Conservation (phyloP, 2,797 vertebrate genomes). For the Helarctos malayanus region DNA sequence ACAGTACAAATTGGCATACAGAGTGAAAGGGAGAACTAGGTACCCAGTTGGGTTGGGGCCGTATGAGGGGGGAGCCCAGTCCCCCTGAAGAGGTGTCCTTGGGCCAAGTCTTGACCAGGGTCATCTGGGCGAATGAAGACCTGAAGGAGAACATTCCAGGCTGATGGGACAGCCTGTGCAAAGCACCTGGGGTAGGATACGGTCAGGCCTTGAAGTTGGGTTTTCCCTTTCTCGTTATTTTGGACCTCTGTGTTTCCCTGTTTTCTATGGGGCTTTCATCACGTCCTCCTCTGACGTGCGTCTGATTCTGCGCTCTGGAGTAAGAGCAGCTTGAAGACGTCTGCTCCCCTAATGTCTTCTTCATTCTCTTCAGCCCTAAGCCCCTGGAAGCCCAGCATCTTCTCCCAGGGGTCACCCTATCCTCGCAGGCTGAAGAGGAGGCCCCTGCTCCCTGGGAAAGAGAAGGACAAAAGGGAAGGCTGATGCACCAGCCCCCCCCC, state of each 20-base stretch:
- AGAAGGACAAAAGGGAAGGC: neutral
- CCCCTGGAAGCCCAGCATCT: neutral
- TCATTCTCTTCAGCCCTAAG: neutral
- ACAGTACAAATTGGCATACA: fast-evolving
- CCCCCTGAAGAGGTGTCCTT: fast-evolving
- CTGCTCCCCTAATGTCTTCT: neutral
- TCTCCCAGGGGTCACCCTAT: no score
- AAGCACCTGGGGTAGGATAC: neutral
- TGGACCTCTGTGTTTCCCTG: neutral
- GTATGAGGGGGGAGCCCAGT: fast-evolving
- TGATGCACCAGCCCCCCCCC: fast-evolving
- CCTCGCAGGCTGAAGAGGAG: neutral
- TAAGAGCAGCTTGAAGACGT: neutral
- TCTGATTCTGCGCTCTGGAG: neutral
- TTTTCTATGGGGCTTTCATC: neutral
- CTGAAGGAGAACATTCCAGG: neutral
- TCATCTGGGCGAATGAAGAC: neutral
- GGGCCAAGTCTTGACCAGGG: neutral
- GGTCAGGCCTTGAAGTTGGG: neutral
- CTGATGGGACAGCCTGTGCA: fast-evolving
- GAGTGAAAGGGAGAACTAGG: neutral
- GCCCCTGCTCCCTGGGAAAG: neutral
- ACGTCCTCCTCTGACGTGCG: fast-evolving
- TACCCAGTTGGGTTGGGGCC: neutral
- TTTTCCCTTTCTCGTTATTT: neutral